A percentile compares a stretch with the other conserved stretches of the same genome.
Conservation (phyloP, 2,113 vertebrate species). For the Falco punctatus region DNA sequence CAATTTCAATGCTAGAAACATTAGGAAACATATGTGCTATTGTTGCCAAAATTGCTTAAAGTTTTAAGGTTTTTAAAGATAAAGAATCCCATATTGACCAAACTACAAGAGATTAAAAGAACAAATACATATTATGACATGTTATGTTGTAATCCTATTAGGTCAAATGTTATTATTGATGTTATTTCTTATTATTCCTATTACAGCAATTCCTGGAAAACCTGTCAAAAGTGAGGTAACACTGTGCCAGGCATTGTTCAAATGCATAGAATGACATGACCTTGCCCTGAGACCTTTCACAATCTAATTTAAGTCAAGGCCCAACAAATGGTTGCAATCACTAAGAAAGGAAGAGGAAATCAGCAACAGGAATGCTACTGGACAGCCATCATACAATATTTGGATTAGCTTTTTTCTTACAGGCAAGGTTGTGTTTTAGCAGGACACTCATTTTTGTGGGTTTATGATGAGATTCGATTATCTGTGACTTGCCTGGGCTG, state of each 20-base stretch:
- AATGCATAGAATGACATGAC: neutral
- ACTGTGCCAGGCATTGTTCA: neutral
- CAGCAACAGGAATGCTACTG: neutral
- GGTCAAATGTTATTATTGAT: neutral
- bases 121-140: neutral
- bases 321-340: neutral
- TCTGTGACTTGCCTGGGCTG: neutral
- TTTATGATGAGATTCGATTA: neutral
- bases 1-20: neutral
- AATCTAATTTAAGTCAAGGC: neutral
- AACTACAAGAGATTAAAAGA: neutral
- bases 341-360: neutral
- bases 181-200: neutral
- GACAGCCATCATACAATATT: neutral
- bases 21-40: neutral
- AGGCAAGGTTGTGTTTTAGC: neutral
- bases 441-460: neutral
- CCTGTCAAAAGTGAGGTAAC: neutral
- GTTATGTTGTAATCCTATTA: neutral
- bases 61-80: neutral
- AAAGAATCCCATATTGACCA: neutral
- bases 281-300: slow-evolving; percentile 26
- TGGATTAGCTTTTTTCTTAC: neutral
- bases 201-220: neutral
- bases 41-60: neutral